These are phyloP conservation scores for Emesis furor DNA, from an alignment of 2,888 invertebrate species.

Conservation along the genomic window DNA sequence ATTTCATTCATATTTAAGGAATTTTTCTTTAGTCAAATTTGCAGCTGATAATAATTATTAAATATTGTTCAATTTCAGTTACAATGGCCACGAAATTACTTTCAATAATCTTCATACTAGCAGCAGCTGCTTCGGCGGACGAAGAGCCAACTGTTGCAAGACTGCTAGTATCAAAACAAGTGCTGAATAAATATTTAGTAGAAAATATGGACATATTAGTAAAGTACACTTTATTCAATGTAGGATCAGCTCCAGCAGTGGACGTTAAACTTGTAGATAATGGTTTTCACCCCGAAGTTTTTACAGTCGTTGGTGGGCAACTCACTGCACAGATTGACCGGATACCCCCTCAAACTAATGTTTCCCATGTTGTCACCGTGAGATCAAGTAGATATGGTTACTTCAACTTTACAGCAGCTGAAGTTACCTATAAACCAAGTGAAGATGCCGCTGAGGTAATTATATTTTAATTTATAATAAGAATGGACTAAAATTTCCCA, in stretches of 20 bases:
- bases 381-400: constrained; percentile 97
- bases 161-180: constrained; percentile 97
- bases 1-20: constrained; percentile 9
- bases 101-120: constrained; percentile 87
- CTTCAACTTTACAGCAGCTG: constrained; percentile 99
- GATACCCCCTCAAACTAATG: constrained; percentile 98
- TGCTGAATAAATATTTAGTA: constrained; percentile 98
- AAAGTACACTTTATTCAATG: constrained; percentile 98
- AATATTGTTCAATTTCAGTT: constrained; percentile 80
- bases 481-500: background rate
- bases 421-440: constrained; percentile 96
- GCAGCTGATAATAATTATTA: background rate
- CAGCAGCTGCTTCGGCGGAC: constrained; percentile 89
- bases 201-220: constrained; percentile 99
- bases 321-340: constrained; percentile 96
- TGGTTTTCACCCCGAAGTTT: constrained; percentile 98
- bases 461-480: background rate
- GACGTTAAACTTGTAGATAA: constrained; percentile 97
- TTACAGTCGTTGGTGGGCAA: constrained; percentile 97
- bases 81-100: constrained; percentile 88
- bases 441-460: constrained; percentile 96
- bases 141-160: constrained; percentile 96
- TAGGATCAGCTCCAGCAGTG: constrained; percentile 97
- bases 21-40: background rate
- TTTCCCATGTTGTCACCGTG: constrained; percentile 98